Evolutionary conservation across 2,113 vertebrate species (phyloP).

Genomic region (Engystomops pustulosus): DNA sequence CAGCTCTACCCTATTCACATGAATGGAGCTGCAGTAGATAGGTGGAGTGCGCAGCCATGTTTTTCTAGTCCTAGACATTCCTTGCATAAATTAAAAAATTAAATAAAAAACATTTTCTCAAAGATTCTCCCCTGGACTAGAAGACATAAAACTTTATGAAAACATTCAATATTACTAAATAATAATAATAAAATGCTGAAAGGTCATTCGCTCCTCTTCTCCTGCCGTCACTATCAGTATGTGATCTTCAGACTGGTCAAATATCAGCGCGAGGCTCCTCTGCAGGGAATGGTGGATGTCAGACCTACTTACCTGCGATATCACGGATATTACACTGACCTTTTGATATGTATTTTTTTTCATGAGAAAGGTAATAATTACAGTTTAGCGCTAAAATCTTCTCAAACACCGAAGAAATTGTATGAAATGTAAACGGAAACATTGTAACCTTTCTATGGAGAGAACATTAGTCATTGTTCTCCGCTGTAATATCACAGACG

Average conservation of each 20-base stretch:
- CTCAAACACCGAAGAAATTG: slow-evolving; percentile 68
- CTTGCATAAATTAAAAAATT: too few relatives aligned
- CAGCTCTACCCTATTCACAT: too few relatives aligned
- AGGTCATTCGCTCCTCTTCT: slow-evolving; percentile 3
- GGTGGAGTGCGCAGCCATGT: too few relatives aligned
- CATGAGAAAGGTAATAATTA: slow-evolving; percentile 53
- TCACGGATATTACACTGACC: slow-evolving; percentile 66
- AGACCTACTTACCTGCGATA: slow-evolving; percentile 62
- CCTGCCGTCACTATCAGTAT: background rate
- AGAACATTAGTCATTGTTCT: background rate
- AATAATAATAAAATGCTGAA: background rate
- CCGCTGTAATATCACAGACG: background rate
- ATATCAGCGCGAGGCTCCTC: slow-evolving; percentile 18
- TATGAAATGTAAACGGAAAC: slow-evolving; percentile 29
- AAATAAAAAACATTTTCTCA: too few relatives aligned
- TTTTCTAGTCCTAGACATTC: too few relatives aligned
- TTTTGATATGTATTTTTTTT: too few relatives aligned
- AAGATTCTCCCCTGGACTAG: too few relatives aligned
- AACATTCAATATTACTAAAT: background rate
- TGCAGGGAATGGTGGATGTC: slow-evolving; percentile 43
- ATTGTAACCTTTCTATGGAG: slow-evolving; percentile 47
- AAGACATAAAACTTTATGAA: background rate
- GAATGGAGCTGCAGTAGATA: too few relatives aligned
- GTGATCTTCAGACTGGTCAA: slow-evolving; percentile 27
- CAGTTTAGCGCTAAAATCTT: slow-evolving; percentile 64